Conservation (phyloP, 2,797 vertebrate genomes). For the Philypnodon macrostomus region DNA sequence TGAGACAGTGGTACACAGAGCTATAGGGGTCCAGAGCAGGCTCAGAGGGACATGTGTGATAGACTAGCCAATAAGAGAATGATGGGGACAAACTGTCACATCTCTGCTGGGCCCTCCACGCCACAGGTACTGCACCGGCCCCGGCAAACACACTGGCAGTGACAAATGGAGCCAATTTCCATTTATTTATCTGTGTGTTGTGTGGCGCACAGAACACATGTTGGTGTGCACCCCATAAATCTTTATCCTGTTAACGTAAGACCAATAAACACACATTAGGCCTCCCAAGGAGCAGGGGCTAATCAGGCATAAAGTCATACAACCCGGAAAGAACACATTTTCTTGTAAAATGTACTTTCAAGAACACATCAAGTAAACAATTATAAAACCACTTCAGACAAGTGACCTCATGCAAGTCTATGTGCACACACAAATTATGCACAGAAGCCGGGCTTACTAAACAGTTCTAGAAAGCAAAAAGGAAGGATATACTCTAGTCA, state of each 20-base stretch:
- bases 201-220: constrained; percentile 57
- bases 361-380: constrained; percentile 32
- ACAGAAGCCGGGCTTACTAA: constrained; percentile 18
- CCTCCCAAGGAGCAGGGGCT: constrained; percentile 40
- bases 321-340: constrained; percentile 20
- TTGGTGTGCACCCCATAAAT: constrained; percentile 60
- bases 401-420: constrained; percentile 14
- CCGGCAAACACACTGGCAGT: constrained; percentile 39
- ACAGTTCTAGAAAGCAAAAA: constrained; percentile 27
- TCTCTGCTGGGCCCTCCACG: constrained; percentile 34
- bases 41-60: constrained; percentile 35
- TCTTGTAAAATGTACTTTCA: constrained; percentile 40
- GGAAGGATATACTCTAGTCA: constrained; percentile 25
- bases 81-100: constrained; percentile 49
- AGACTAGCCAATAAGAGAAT: constrained; percentile 39
- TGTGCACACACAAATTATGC: constrained; percentile 18
- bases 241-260: constrained; percentile 69
- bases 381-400: constrained; percentile 37
- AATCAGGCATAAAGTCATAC: constrained; percentile 44
- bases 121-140: constrained; percentile 47
- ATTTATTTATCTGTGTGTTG: constrained; percentile 70
- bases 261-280: constrained; percentile 63
- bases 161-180: constrained; percentile 72
- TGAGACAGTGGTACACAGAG: constrained; percentile 8
- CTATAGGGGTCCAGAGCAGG: constrained; percentile 10